phyloP scores from a whole-genome alignment of 2,113 vertebrate genomes.

The Climacteris rufus region DNA sequence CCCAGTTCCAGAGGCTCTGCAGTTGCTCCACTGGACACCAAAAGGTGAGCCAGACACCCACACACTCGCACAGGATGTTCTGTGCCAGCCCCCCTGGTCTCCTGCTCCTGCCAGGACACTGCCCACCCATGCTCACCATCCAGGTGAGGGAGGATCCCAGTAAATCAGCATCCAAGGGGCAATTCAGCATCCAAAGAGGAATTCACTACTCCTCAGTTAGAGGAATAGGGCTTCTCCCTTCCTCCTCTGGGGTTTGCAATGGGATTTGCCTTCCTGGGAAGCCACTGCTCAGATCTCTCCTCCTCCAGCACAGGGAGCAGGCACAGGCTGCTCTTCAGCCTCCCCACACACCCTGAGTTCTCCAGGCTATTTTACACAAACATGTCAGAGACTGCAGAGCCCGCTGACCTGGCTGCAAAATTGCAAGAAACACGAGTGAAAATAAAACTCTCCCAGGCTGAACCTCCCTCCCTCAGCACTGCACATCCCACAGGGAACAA shows the following conservation, averaged over 20 bases:
- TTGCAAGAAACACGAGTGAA: not conserved
- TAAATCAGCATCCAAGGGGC: too few species aligned
- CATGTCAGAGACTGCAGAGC: not conserved
- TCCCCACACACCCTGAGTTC: not conserved
- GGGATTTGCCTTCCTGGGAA: not conserved
- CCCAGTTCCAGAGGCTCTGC: not conserved
- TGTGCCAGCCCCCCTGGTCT: too few species aligned
- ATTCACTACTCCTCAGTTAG: too few species aligned
- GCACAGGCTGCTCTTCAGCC: not conserved
- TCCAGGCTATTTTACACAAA: accelerated
- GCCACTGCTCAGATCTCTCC: not conserved
- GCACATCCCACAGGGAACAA: not conserved
- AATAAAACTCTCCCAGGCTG: not conserved
- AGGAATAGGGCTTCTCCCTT: too few species aligned
- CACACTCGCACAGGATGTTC: too few species aligned
- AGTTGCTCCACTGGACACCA: not conserved
- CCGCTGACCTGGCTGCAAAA: not conserved
- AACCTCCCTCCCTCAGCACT: not conserved
- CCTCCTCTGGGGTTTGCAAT: too few species aligned
- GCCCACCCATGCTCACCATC: too few species aligned
- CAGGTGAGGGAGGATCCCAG: too few species aligned
- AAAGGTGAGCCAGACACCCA: not conserved
- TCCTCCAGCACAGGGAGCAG: not conserved
- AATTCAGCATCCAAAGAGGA: too few species aligned
- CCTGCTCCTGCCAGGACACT: too few species aligned